These are phyloP conservation scores for Ichneumoninae sp. DNA, from an alignment of 2,888 invertebrate species.

Conservation along the genomic window DNA sequence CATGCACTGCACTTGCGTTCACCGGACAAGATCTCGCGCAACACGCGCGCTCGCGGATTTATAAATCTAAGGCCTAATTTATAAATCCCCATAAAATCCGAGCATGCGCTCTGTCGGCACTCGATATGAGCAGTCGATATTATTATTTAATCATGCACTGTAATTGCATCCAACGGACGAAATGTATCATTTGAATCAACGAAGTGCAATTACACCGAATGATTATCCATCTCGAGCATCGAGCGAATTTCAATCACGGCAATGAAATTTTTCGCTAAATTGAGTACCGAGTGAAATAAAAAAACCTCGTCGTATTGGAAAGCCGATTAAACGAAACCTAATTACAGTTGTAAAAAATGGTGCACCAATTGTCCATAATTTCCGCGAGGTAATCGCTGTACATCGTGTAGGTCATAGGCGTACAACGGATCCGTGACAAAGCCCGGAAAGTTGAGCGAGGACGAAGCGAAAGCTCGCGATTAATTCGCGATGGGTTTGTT, in stretches of 20 bases:
- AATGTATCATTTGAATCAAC: background rate
- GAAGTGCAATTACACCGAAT: too few species aligned
- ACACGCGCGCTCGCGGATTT: conserved; percentile 59
- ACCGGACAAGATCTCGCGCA: conserved; percentile 43
- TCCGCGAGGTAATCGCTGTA: background rate
- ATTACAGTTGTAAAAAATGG: background rate
- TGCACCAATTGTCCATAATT: too few species aligned
- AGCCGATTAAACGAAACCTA: background rate
- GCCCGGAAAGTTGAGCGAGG: background rate
- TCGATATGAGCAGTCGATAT: background rate
- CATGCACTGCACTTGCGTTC: too few species aligned
- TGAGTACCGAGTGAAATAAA: background rate
- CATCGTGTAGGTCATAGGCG: background rate
- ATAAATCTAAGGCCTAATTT: conserved; percentile 66
- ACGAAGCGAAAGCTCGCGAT: background rate
- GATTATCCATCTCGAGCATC: too few species aligned
- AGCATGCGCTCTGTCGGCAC: conserved; percentile 10
- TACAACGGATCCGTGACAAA: background rate
- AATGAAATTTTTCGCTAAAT: too few species aligned
- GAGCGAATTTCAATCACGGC: too few species aligned
- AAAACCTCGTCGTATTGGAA: background rate
- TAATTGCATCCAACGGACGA: background rate
- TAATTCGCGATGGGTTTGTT: background rate
- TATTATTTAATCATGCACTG: background rate
- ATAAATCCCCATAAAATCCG: conserved; percentile 39